Evolutionary conservation across 2,888 invertebrate species (phyloP).

Genomic region (Shargacucullia verbasci): DNA sequence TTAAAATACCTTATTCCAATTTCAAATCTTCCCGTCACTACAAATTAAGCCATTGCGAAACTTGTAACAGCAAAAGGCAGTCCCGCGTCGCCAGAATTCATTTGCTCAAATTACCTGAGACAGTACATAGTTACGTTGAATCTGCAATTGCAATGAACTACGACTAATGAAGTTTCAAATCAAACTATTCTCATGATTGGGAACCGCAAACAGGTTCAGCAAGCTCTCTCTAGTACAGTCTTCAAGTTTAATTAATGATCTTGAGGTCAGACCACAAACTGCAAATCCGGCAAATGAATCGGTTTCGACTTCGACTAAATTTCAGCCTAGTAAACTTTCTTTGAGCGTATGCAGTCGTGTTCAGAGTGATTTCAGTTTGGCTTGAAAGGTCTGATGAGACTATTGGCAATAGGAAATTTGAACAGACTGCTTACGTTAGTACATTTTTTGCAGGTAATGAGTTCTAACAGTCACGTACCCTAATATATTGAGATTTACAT

Average conservation of each 20-base stretch:
- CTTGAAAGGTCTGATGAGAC: slow-evolving; percentile 3
- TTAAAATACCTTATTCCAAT: slow-evolving; percentile 17
- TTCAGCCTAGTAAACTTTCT: slow-evolving; percentile 34
- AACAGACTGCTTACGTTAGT: not conserved
- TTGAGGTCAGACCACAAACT: slow-evolving; percentile 64
- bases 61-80: slow-evolving; percentile 37
- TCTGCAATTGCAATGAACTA: slow-evolving; percentile 52
- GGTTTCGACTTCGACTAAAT: slow-evolving; percentile 61
- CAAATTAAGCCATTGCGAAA: slow-evolving; percentile 39
- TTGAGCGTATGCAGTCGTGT: slow-evolving; percentile 20
- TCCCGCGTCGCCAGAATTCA: slow-evolving; percentile 36
- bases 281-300: slow-evolving; percentile 73
- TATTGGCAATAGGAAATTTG: not conserved
- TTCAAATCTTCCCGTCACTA: slow-evolving; percentile 11
- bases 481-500: no score
- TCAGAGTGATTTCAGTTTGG: slow-evolving; percentile 20
- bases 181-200: slow-evolving; percentile 57
- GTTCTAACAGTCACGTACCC: no score
- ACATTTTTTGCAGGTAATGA: no score
- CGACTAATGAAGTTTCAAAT: slow-evolving; percentile 58
- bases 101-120: slow-evolving; percentile 47
- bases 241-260: slow-evolving; percentile 74
- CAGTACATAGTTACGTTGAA: slow-evolving; percentile 38
- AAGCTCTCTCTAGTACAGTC: slow-evolving; percentile 45
- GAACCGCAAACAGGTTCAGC: slow-evolving; percentile 56